Evolutionary conservation across 2,113 vertebrate genomes (phyloP).

Genomic region (Mandrillus leucophaeus): DNA sequence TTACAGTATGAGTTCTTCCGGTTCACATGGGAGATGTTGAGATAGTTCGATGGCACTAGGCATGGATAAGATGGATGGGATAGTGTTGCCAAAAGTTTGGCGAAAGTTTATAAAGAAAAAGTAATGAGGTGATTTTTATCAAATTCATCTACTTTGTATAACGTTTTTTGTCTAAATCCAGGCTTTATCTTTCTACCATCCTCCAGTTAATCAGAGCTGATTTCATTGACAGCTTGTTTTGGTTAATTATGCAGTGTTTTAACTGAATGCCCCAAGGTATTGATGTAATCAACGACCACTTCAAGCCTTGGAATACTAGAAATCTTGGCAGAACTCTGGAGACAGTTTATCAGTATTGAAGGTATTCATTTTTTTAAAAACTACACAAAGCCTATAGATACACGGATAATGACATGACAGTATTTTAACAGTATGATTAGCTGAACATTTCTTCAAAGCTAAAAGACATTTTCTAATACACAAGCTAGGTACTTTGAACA

Average conservation of each 20-base stretch:
- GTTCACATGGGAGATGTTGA: neutral
- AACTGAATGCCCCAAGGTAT: conserved; percentile 27
- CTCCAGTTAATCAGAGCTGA: conserved; percentile 55
- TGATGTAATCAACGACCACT: neutral
- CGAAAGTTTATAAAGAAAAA: neutral
- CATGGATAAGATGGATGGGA: neutral
- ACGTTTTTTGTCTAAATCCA: conserved; percentile 29
- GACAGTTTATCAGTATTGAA: conserved; percentile 50
- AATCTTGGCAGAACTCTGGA: neutral
- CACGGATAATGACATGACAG: neutral
- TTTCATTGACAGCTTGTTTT: conserved; percentile 34
- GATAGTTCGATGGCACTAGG: neutral
- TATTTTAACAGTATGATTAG: neutral
- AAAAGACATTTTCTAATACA: neutral
- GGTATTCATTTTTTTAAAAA: conserved; percentile 39
- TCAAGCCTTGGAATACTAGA: conserved; percentile 6
- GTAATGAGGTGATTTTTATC: neutral
- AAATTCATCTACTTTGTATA: neutral
- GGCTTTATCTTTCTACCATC: neutral
- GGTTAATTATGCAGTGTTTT: conserved; percentile 53
- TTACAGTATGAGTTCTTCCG: neutral
- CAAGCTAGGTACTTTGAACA: neutral
- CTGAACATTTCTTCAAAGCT: neutral
- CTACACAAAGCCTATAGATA: neutral
- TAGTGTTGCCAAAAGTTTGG: neutral